phyloP scores from a whole-genome alignment of 2,888 invertebrate genomes.

The Rugalucina vietnamica region DNA sequence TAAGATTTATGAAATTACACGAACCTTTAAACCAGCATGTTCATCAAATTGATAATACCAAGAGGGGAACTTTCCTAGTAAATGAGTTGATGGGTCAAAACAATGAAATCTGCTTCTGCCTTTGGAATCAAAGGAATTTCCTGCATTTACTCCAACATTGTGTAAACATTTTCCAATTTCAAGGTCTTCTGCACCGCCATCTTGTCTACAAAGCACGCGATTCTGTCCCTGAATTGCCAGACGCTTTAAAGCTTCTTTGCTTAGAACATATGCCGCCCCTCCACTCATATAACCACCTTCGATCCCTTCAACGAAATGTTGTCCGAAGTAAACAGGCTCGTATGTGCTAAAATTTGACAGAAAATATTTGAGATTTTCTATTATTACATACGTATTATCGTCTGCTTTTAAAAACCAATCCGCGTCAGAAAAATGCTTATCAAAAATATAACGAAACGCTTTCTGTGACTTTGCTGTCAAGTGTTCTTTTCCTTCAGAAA shows the following conservation, averaged over 20 bases:
- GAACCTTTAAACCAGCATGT: conserved; percentile 50
- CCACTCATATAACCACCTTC: conserved; percentile 84
- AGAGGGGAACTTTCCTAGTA: conserved; percentile 73
- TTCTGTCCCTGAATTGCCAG: conserved; percentile 87
- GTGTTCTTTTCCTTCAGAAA: conserved; percentile 93
- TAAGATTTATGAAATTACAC: too few relatives aligned
- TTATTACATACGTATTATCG: conserved; percentile 98
- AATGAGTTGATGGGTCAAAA: conserved; percentile 75
- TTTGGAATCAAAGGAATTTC: conserved; percentile 73
- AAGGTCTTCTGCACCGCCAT: conserved; percentile 79
- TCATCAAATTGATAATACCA: conserved; percentile 76
- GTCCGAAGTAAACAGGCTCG: conserved; percentile 91
- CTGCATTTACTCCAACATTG: conserved; percentile 74
- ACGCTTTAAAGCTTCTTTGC: conserved; percentile 89
- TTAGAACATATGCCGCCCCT: conserved; percentile 93
- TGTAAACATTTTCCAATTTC: conserved; percentile 79
- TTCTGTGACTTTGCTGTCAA: conserved; percentile 98
- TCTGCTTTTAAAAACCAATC: conserved; percentile 99
- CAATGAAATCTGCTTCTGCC: conserved; percentile 79
- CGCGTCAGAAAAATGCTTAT: conserved; percentile 91
- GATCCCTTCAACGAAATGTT: conserved; percentile 75
- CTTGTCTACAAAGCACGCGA: conserved; percentile 59
- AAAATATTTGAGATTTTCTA: conserved; percentile 91
- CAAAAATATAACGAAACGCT: conserved; percentile 94
- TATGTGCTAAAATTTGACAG: conserved; percentile 87